These are phyloP conservation scores for Myotis findleyi DNA, from an alignment of 2,797 vertebrate species.

Conservation along the genomic window DNA sequence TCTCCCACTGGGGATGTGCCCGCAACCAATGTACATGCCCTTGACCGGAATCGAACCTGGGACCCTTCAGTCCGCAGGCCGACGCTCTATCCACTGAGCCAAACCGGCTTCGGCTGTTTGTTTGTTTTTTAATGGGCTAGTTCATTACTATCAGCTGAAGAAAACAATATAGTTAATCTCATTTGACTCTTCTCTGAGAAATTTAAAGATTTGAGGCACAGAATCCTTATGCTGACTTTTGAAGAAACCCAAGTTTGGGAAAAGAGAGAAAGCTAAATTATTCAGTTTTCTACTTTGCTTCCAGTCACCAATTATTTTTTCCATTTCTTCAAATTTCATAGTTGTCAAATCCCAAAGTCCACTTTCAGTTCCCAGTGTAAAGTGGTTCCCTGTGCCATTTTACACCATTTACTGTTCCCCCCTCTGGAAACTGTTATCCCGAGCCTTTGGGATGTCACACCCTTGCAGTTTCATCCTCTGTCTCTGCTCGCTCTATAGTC, in stretches of 20 bases:
- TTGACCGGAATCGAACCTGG: no score
- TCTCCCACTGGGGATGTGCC: no score
- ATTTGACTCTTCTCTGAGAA: not conserved
- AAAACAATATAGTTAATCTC: not conserved
- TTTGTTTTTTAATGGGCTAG: not conserved
- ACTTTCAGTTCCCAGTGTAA: not conserved
- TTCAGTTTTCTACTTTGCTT: not conserved
- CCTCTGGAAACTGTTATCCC: not conserved
- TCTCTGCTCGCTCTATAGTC: not conserved
- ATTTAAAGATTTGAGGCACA: not conserved
- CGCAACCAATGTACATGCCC: no score
- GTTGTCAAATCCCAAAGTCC: not conserved
- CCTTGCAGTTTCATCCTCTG: not conserved
- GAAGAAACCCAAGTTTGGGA: slow-evolving; percentile 23
- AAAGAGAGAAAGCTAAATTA: not conserved
- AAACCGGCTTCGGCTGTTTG: no score
- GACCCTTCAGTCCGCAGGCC: no score
- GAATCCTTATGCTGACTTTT: not conserved
- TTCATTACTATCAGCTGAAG: not conserved
- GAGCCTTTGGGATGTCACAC: not conserved
- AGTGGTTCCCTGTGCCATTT: not conserved
- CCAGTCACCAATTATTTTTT: not conserved
- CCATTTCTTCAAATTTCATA: not conserved
- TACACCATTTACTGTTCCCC: no score
- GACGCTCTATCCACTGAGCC: no score